Evolutionary conservation across 35 echinoderm and acorn worm genomes (phyloP), one percentile per base, ranked within the genome.

Genomic region (Hemicentrotus pulcherrimus): DNA sequence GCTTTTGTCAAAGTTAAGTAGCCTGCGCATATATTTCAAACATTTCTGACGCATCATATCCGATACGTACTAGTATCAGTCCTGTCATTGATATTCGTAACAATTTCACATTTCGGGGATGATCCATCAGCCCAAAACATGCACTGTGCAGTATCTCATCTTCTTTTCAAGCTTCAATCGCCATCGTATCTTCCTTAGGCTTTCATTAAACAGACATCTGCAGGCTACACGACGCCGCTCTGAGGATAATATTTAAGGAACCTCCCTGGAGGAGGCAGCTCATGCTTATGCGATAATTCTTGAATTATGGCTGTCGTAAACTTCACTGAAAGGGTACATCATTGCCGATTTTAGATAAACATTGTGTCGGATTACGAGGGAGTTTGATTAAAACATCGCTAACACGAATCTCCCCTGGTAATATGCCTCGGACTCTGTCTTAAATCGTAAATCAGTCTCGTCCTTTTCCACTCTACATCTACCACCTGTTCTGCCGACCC

Each of bases 381-480:
- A 90, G 88, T 90, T 78, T 90, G 88, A 90, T 90, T 90, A 90
- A 90, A 90, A 90, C 88, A 90, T 90, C n/a, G 32, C 88, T 33
- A 47, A 47, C 88, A 41, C 88, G 88, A 16, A 90, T 78, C 65
- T 78, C 65, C 65, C 22, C 65, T 78, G 65, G 65, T 78, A 78
- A 78, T 78, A 78, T 78, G 65, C 65, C 65, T n/a, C 65, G 18
- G 65, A 78, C 65, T 78, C 22, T 78, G 65, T 78, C 65, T 18
- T 78, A 18, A 90, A 33, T 47, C 88, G 31, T 90, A 90, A 90
- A 90, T 90, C 88, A 90, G 88, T 32, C 88, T 32, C 32, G 14
- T 90, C 32, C 88, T 78, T 78, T 78, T 78, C 7, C 65, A 78
- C 65, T 78, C 6, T 78, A 78, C 8, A 47, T 24, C 32, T 32